phyloP scores from a whole-genome alignment of 2,113 vertebrate species.

The Colaptes auratus region DNA sequence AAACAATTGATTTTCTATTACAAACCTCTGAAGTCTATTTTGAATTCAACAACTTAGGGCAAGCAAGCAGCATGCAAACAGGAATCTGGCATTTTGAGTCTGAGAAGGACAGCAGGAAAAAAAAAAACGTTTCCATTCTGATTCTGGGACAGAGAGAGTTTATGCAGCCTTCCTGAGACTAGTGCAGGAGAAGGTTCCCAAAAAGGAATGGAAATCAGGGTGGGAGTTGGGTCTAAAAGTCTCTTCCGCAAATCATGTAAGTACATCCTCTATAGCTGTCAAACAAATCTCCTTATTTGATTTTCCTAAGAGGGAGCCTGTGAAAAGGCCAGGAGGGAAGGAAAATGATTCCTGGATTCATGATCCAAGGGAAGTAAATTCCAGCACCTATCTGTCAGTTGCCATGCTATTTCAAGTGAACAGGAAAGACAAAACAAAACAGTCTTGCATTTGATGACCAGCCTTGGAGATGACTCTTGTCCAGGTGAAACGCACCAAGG shows the following conservation, averaged over 20 bases:
- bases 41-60: background rate
- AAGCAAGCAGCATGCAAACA: background rate
- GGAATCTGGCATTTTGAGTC: background rate
- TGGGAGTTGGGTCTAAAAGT: fast-evolving
- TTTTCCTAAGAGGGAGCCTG: background rate
- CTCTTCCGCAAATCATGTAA: background rate
- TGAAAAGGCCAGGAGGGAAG: background rate
- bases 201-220: background rate
- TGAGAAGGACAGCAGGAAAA: background rate
- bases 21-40: background rate
- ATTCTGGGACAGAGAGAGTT: background rate
- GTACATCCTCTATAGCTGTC: background rate
- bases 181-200: background rate
- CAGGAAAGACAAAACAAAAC: background rate
- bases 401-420: background rate
- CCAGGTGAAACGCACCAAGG: background rate
- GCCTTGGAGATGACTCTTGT: background rate
- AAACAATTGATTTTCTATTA: background rate
- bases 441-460: background rate
- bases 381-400: background rate
- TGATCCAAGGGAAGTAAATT: background rate
- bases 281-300: background rate
- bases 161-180: background rate
- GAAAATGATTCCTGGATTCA: background rate
- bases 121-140: background rate